Base-by-base conservation (phyloP, 1,140 invertebrate species). In the Whitmania pigra region DNA sequence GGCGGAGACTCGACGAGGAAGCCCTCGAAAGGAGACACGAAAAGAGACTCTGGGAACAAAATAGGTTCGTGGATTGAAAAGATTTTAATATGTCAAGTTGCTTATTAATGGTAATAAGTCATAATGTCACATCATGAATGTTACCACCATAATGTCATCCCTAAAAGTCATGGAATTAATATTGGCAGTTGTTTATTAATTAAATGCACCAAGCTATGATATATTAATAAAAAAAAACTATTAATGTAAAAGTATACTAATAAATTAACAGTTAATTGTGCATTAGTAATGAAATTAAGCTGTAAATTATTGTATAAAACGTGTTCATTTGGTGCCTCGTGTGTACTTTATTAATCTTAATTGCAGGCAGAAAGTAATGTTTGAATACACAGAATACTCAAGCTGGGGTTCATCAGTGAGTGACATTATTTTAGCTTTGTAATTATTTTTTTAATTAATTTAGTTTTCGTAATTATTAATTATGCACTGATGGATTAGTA, bases 331-430 rank as follows among this genome's bases (percentile, higher is more conserved):
- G 22, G 22, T 63, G 2, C 18, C 22, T 18, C 4, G 9, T 13
- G 5, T 63, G 22, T 17, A 13, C 0, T 63, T n/a, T 31, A n/a
- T 6, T 31, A 7, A 57, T n/a, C 54, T 25, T n/a, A 57, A 25
- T 13, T 6, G 54, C 74, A 78, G 92, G 74, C 86, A 89, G 77
- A 87, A 88, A 76, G 86, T 93, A 73, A 83, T 96, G 80, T 93
- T 93, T 81, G 89, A 95, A 77, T 97, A 97, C 79, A 87, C 87
- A 36, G 90, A 96, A 79, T 94, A 92, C 77, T 91, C 88, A 74
- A 93, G 89, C 76, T 92, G 90, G 82, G 88, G 89, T 11, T 87
- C 87, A 81, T 89, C 91, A n/a, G 89, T 92, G 84, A 85, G 86
- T 79, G 74, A 74, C 73, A 57, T 57, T 57, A 20, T 2, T 57